Evolutionary conservation across 1,140 invertebrate species (phyloP), one percentile per base, ranked within the genome.

Genomic region (Zaprionus africanus): DNA sequence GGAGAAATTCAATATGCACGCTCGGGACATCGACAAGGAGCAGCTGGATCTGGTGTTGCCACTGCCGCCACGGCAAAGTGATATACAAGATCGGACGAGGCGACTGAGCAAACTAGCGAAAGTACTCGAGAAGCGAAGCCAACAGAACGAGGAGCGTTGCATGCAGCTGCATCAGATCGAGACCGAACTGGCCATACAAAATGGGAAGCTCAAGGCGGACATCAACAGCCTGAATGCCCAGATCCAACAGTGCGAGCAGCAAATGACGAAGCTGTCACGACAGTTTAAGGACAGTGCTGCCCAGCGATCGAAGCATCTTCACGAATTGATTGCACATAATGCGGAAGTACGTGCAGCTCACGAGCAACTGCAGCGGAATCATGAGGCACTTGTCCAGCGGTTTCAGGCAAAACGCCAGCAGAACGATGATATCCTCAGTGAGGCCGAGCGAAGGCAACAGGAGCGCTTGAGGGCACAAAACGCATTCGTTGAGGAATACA

Each of bases 1-100:
- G 4, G 79, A 82, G n/a, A 58, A 62, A 17, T 90, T 82, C 49
- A 92, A 92, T 61, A 34, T 36, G 15, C 58, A 79, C 43, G 79
- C 78, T 5, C 76, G 79, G 13, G 68, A 77, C 19, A 63, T 73
- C 46, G 61, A 54, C 46, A 73, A 31, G 31, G 51, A 22, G n/a
- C 31, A 73, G 6, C 28, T 78, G 57, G 58, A 78, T 7, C 43
- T 92, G 1, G 51, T 64, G 6, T 43, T 92, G 59, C 69, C 85
- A 1, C 59, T 92, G 19, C 70, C 78, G 26, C 74, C 82, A 9
- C 46, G 64, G 7, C 19, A 24, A 4, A 12, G 31, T 0, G 69
- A 86, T 3, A 65, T 91, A 2, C 34, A 41, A 17, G 41, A 62
- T 4, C 36, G 78, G 17, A 58, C 56, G 1, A 49, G 38, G 24